A percentile compares a stretch with the other conserved stretches of the same genome.
Evolutionary conservation across 2,888 invertebrate species (phyloP).

Genomic region (Meghimatium bilineatum): DNA sequence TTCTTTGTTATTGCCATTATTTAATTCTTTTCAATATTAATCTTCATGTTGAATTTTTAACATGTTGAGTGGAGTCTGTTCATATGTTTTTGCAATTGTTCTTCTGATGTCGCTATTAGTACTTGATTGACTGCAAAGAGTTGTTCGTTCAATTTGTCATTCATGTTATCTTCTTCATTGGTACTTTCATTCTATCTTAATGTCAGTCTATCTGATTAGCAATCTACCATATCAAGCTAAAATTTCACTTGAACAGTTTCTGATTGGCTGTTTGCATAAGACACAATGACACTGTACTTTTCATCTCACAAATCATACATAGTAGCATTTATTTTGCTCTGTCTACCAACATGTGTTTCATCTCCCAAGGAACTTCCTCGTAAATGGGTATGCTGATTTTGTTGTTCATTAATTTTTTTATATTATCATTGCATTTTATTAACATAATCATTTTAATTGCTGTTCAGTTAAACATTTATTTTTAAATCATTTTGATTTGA

Average conservation of each 20-base stretch:
- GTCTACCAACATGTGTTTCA: not conserved
- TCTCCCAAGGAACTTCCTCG: conserved; percentile 29
- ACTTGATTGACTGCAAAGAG: too few species aligned
- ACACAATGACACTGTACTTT: too few species aligned
- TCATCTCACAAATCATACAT: not conserved
- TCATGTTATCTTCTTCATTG: too few species aligned
- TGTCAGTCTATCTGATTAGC: not conserved
- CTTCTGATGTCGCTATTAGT: too few species aligned
- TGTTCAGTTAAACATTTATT: not conserved
- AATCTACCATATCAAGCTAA: not conserved
- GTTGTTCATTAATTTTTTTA: not conserved
- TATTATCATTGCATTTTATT: not conserved
- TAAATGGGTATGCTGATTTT: conserved; percentile 35
- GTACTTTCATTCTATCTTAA: not conserved
- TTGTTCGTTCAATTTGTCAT: too few species aligned
- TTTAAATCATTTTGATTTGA: not conserved
- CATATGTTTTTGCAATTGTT: too few species aligned
- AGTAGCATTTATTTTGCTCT: not conserved
- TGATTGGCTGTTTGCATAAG: not conserved
- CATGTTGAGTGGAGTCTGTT: too few species aligned
- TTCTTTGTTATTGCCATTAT: too few species aligned
- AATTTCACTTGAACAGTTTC: not conserved
- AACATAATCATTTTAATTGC: not conserved
- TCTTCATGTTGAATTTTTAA: too few species aligned
- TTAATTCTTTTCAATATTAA: too few species aligned